Base-by-base conservation (phyloP, 1,140 invertebrate species). In the Pogonomyrmex californicus region DNA sequence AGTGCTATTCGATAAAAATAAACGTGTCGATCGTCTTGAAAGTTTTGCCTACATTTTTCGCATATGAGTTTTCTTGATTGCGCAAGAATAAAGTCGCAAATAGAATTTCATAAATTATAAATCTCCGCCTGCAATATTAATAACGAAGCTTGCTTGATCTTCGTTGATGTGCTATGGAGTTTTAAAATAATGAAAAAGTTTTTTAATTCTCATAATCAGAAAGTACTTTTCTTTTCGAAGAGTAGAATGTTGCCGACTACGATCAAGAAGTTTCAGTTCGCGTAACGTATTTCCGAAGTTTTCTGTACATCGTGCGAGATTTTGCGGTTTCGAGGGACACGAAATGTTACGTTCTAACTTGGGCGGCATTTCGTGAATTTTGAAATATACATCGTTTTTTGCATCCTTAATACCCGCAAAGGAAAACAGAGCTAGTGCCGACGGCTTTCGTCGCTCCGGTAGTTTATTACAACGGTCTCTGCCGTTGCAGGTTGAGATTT, bases 381-480 rank as follows among this genome's bases (percentile, higher is more conserved):
- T 83, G 79, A 83, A 83, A 83, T 73, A 70, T 63, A 73, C 54
- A 54, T 73, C 23, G 23, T 23, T 23, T 83, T 41, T 60, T 73
- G 79, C 79, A 83, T 73, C 54, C 66, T 73, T 83, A 83, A 73
- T 60, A 73, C 54, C 33, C 17, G 66, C 66, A 73, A 73, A 83
- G 68, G 38, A 7, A 82, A 73, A 60, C 38, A 30, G 66, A 33
- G 79, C 23, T 30, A 38, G 66, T 30, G 78, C 36, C 79, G 63
- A 44, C 33, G 66, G 38, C 66, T 73, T 58, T 83, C 79, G 78
- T 82, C 66, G 78, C 51, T 82, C 51, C 33, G 66, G 38, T 82
- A 66, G 66, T 83, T 83, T 83, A 83, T 83, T 83, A 83, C 79
- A 83, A 83, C 79, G 54, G 68, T 62, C 66, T 73, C 79, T 17